Evolutionary conservation across 92 coral and sea anemone species (phyloP).

Genomic region (Siderastrea siderea): DNA sequence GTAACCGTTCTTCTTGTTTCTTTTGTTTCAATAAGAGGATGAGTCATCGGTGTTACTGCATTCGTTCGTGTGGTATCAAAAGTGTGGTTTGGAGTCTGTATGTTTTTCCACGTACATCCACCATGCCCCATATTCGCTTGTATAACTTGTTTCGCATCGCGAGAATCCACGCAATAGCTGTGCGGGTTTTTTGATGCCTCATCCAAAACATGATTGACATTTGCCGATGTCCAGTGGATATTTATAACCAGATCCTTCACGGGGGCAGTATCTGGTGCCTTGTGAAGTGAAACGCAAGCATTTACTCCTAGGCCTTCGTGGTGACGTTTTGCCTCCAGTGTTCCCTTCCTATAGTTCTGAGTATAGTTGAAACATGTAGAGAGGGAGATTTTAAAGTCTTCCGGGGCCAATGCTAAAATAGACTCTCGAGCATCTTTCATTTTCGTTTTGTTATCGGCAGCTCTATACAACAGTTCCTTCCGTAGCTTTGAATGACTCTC

Average conservation of each 20-base stretch:
- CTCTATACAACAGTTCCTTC: slow-evolving; percentile 54
- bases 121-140: slow-evolving; percentile 56
- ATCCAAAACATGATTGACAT: slow-evolving; percentile 47
- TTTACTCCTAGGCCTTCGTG: slow-evolving; percentile 57
- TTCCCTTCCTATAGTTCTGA: slow-evolving; percentile 56
- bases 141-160: slow-evolving; percentile 63
- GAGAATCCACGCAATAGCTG: slow-evolving; percentile 48
- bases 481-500: slow-evolving; percentile 62
- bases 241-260: slow-evolving; percentile 43
- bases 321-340: slow-evolving; percentile 55
- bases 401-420: slow-evolving; percentile 55
- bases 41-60: slow-evolving; percentile 60
- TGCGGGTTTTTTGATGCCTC: slow-evolving; percentile 25
- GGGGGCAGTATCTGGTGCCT: slow-evolving; percentile 66
- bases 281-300: slow-evolving; percentile 66
- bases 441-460: slow-evolving; percentile 56
- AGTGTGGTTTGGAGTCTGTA: slow-evolving; percentile 61
- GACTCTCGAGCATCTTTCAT: slow-evolving; percentile 67
- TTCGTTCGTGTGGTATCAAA: slow-evolving; percentile 66
- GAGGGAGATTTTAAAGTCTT: slow-evolving; percentile 39
- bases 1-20: slow-evolving; percentile 32
- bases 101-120: slow-evolving; percentile 53
- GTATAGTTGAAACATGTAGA: slow-evolving; percentile 70
- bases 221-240: slow-evolving; percentile 45
- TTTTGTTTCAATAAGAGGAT: slow-evolving; percentile 49